Conservation (phyloP, 1,140 invertebrate genomes). For the Aphelenchoides besseyi region DNA sequence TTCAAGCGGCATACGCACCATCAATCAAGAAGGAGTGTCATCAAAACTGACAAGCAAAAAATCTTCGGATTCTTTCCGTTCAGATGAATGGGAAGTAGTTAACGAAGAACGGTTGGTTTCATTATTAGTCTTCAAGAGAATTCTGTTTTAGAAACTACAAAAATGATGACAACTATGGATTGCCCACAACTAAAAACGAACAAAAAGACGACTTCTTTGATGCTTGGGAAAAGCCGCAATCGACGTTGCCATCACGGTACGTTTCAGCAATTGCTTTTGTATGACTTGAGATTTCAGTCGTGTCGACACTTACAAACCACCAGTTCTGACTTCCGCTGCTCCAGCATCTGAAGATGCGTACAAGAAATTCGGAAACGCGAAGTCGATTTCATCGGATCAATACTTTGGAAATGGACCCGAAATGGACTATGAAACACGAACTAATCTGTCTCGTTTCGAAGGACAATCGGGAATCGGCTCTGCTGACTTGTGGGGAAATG, state of each 20-base stretch:
- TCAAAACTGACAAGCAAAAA: conserved; percentile 33
- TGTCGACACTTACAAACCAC: conserved; percentile 15
- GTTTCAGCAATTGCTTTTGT: background rate
- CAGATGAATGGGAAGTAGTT: conserved; percentile 53
- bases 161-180: conserved; percentile 14
- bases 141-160: conserved; percentile 11
- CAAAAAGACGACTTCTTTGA: conserved; percentile 49
- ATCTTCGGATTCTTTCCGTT: conserved; percentile 39
- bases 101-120: conserved; percentile 43
- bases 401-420: conserved; percentile 75
- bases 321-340: conserved; percentile 4
- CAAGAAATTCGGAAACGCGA: conserved; percentile 70
- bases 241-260: background rate
- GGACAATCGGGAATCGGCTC: conserved; percentile 70
- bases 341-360: conserved; percentile 46
- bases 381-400: conserved; percentile 94
- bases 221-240: conserved; percentile 40
- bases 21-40: conserved; percentile 73
- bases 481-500: conserved; percentile 78
- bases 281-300: no score
- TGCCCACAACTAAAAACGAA: conserved; percentile 9
- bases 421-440: conserved; percentile 70
- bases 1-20: conserved; percentile 82
- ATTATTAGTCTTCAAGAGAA: conserved; percentile 17
- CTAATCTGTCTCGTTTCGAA: conserved; percentile 75